Conservation (phyloP, 2,888 invertebrate species). For the Sarcophaga caerulescens region DNA sequence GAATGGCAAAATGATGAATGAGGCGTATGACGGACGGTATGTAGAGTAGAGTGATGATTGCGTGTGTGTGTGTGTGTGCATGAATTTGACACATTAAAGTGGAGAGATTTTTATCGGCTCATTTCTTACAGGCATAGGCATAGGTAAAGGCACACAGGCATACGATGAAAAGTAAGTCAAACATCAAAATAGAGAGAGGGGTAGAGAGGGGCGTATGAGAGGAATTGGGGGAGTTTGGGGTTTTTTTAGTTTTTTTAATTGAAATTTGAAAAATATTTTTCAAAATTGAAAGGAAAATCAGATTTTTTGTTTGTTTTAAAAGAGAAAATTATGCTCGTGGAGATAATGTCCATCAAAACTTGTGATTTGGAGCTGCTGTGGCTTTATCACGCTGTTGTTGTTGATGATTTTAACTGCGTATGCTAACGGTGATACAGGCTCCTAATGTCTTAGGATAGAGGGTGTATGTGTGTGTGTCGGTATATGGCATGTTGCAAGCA, state of each 20-base stretch:
- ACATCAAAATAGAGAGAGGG: slow-evolving; percentile 10
- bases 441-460: not conserved
- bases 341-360: not conserved
- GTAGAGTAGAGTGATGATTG: not conserved
- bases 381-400: not conserved
- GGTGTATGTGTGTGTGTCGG: not conserved
- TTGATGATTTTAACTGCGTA: not conserved
- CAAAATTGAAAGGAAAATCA: too few species aligned
- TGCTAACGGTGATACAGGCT: not conserved
- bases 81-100: slow-evolving; percentile 32
- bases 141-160: not conserved
- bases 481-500: slow-evolving; percentile 31
- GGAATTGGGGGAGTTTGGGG: slow-evolving; percentile 11
- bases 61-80: not conserved
- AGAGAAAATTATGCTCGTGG: too few species aligned
- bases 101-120: slow-evolving; percentile 61
- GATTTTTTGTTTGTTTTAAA: not conserved
- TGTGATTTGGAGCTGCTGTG: slow-evolving; percentile 10
- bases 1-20: not conserved
- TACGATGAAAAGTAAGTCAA: slow-evolving; percentile 31
- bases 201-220: not conserved
- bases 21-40: not conserved
- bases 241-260: not conserved
- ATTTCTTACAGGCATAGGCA: not conserved
- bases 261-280: not conserved